phyloP scores from a whole-genome alignment of 2,888 invertebrate species.

The Venusia cambrica region DNA sequence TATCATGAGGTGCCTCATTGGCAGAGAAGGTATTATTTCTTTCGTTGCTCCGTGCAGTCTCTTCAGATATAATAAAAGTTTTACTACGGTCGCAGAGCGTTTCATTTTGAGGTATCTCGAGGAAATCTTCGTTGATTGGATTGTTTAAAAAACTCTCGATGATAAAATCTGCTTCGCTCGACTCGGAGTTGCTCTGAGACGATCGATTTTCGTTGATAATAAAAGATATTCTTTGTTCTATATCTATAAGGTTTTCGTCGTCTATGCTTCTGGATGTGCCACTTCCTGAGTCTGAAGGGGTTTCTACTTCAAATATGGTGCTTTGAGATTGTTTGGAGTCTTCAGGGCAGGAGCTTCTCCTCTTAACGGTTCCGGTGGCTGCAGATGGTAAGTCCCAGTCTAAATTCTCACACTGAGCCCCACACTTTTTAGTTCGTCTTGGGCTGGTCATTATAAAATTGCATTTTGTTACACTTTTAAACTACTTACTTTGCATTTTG shows the following conservation, averaged over 20 bases:
- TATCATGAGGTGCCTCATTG: conserved; percentile 44
- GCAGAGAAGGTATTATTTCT: conserved; percentile 38
- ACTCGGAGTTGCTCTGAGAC: conserved; percentile 72
- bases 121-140: conserved; percentile 45
- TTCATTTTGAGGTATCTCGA: conserved; percentile 47
- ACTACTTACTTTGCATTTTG: conserved; percentile 52
- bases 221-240: conserved; percentile 73
- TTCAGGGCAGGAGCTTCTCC: conserved; percentile 80
- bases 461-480: conserved; percentile 51
- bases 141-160: conserved; percentile 63
- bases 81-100: conserved; percentile 55
- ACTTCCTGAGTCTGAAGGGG: conserved; percentile 69
- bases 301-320: conserved; percentile 61
- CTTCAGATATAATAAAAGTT: conserved; percentile 58
- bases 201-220: conserved; percentile 73
- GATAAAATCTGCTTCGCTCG: conserved; percentile 66
- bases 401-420: conserved; percentile 64
- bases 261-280: conserved; percentile 62
- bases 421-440: conserved; percentile 70
- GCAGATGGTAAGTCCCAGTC: conserved; percentile 88
- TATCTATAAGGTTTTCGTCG: conserved; percentile 63
- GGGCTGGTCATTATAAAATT: conserved; percentile 76
- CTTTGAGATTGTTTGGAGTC: conserved; percentile 51
- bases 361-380: conserved; percentile 86
- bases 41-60: conserved; percentile 39